Base-by-base conservation (phyloP, 2,888 invertebrate genomes). In the Dorcus hopei region DNA sequence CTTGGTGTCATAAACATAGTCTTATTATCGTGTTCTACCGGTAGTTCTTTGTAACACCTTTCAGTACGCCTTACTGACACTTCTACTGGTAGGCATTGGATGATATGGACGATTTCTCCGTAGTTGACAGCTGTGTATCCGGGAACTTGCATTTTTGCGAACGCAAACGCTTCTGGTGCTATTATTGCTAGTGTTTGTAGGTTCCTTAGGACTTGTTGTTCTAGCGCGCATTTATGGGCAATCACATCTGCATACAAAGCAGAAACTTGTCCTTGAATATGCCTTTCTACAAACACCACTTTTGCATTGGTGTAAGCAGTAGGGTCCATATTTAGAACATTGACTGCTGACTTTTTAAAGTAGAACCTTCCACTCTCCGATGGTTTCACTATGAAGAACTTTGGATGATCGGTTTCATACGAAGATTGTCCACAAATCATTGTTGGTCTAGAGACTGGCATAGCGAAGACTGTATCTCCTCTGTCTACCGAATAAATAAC, bases 41-140 rank as follows among this genome's bases (percentile, higher is more conserved):
- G 19, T 19, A 19, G 19, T 19, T 19, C 19, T 19, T 19, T 19
- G 19, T 19, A 19, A 19, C 19, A 14, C 14, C 14, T 14, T 14
- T 1, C 14, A 14, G 14, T 19, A 19, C 19, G 19, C 19, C 19
- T 19, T 19, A 19, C 19, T 19, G 19, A 19, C 19, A 19, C 19
- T 19, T 19, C 19, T 19, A 19, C 19, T 19, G 19, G 19, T 19
- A 3, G 19, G 3, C 19, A 63, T 58, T 62, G 54, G 16, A 62
- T 62, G 9, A 63, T 58, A 9, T 59, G 58, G 2, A 63, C 47
- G 5, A 57, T 48, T 58, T 63, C 61, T 9, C 62, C 62, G 3
- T 51, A 43, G n/a, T 43, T 52, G 11, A 51, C 38, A 6, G 62
- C 62, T 11, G 60, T 55, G 40, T 58, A 61, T 5, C 62, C 62